Evolutionary conservation across 30 jellyfish, hydroid and myxozoan species (phyloP), one percentile per base, ranked within the genome.

Genomic region (Turritopsis rubra): DNA sequence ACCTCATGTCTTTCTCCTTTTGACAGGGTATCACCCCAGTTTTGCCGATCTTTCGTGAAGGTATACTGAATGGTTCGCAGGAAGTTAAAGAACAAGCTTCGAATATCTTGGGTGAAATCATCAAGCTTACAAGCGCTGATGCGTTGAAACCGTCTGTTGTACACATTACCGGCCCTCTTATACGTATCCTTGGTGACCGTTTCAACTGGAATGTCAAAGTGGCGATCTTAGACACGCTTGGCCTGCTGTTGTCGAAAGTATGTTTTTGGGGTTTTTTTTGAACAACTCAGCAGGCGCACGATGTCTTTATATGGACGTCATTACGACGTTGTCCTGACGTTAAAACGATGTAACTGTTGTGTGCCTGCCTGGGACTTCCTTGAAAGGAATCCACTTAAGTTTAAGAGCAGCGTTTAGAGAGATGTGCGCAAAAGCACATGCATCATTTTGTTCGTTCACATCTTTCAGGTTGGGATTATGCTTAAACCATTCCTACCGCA

Each of bases 91-190:
- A 92, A 65, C 98, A 92, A 53, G 92, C 96, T 21, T 93, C 98
- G 18, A 75, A 70, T 23, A 74, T 88, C 25, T 85, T 92, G 19
- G 96, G 98, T 25, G 98, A 92, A 66, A 90, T 92, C n/a, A 92
- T 92, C 28, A 31, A 81, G 29, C 65, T 92, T 85, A 87, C 98
- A 0, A 92, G 96, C 26, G 93, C 95, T 18, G 98, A 88, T 31
- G 98, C 98, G 16, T 79, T 92, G 75, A 92, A 92, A 75, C 91
- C 98, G 73, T 85, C 98, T 9, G 79, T 92, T 29, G 88, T 84
- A 5, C 94, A 92, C 73, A 89, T 88, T 53, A 92, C 98, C 26
- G 98, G 98, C 7, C 98, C 98, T n/a, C 83, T 92, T 16, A 92
- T 92, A 78, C 95, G 98, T 8, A 88, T 92, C 21, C 90, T 92